A percentile compares a stretch with the other conserved stretches of the same genome.
Conservation (phyloP, 2,113 vertebrate species). For the Rhizomys pruinosus region DNA sequence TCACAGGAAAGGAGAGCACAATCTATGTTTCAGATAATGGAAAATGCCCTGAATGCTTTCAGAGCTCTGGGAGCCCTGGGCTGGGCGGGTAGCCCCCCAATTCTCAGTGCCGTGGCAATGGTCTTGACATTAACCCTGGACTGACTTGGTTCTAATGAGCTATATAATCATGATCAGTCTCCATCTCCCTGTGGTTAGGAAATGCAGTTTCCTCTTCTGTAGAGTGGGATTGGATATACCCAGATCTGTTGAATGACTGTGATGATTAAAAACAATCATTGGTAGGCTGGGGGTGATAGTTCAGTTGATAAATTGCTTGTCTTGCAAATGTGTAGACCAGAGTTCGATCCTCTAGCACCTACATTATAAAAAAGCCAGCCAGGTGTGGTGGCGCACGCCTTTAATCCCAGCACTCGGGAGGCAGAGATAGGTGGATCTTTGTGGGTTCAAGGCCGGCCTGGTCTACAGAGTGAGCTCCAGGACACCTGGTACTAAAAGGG, state of each 20-base stretch:
- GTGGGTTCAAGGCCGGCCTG: no score
- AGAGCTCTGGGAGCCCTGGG: background rate
- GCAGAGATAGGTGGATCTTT: background rate
- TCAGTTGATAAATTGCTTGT: background rate
- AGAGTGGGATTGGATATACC: background rate
- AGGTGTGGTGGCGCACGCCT: background rate
- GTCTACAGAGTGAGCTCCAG: background rate
- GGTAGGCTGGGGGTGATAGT: background rate
- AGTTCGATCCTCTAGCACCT: background rate
- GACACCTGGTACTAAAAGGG: no score
- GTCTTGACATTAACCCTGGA: background rate
- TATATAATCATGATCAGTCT: background rate
- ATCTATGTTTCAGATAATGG: background rate
- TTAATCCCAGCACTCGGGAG: background rate
- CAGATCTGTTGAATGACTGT: background rate
- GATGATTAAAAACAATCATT: background rate
- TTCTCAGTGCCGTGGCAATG: background rate
- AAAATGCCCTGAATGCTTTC: background rate
- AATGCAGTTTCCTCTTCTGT: background rate
- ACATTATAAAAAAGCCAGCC: background rate
- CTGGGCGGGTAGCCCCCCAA: background rate
- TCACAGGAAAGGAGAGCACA: background rate
- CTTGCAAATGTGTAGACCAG: background rate
- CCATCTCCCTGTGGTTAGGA: background rate
- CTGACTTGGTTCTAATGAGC: background rate